Conservation (phyloP, 64 coral and sea anemone species). For the Stichodactyla mertensii region DNA sequence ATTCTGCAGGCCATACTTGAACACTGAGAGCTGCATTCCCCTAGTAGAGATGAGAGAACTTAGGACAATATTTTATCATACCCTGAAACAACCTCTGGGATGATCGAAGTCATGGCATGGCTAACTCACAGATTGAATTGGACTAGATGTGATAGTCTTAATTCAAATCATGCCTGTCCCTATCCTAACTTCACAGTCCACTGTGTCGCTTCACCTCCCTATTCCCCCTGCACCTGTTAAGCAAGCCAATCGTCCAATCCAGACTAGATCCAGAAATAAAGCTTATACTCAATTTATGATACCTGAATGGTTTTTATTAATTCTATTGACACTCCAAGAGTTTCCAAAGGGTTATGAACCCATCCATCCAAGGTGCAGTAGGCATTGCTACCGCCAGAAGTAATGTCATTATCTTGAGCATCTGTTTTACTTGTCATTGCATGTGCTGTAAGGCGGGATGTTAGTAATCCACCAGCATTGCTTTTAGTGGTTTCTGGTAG, state of each 20-base stretch:
- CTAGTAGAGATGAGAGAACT: neutral
- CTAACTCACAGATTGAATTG: too few relatives aligned
- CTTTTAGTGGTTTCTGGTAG: neutral
- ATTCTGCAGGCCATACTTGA: conserved; percentile 42
- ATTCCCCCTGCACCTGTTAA: too few relatives aligned
- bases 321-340: conserved; percentile 29
- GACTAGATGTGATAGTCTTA: too few relatives aligned
- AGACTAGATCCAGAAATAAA: neutral
- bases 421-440: conserved; percentile 1
- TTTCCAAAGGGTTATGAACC: conserved; percentile 33
- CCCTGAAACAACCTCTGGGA: too few relatives aligned
- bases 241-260: too few relatives aligned
- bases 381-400: neutral
- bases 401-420: neutral
- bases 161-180: too few relatives aligned
- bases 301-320: conserved; percentile 8
- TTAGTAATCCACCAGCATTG: neutral
- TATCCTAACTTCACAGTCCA: too few relatives aligned
- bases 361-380: conserved; percentile 7
- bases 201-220: too few relatives aligned
- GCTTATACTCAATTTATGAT: neutral
- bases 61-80: neutral
- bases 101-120: too few relatives aligned
- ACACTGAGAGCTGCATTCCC: conserved; percentile 22
- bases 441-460: neutral